Base-by-base conservation (phyloP, 2,797 vertebrate species). In the Sebastes itinus region DNA sequence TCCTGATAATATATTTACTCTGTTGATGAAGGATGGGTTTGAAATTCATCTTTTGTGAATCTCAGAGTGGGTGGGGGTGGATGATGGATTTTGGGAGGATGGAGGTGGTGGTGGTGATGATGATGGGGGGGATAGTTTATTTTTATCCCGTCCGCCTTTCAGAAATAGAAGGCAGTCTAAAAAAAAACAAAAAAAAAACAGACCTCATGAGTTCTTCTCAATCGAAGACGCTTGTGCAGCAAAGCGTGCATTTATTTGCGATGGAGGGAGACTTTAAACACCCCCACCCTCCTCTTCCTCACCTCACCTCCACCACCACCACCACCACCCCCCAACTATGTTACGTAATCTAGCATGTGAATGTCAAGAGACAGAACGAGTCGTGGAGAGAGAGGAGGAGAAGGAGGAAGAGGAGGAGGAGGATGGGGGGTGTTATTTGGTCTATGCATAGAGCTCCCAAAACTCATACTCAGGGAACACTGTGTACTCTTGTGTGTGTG, bases 331-430 rank as follows among this genome's bases (percentile, higher is more conserved):
- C 28, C 20, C 77, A 72, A 75, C 66, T 25, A 32, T 69, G 89
- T 95, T 95, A 95, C 84, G 92, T 94, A 95, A 95, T 91, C 78
- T 83, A 84, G 85, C 91, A 94, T 92, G 94, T 94, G 91, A 94
- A 93, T 85, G 83, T 89, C 88, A 87, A 88, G 86, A 90, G 85
- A 89, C 77, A 85, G 87, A 87, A 69, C 75, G 78, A 85, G 85
- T 88, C 84, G 86, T 85, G 67, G 84, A 82, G 85, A 80, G 84
- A 68, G 55, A 38, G 30, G 46, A 65, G 38, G 27, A 35, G 46
- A 61, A 32, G 18, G 16, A 46, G 33, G n/a, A 20, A 7, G 64
- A 32, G 23, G 14, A 46, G 8, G 72, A 23, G 62, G 20, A 16
- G 33, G n/a, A 30, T 35, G 16, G 35, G 60, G 60, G 71, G 32